A percentile compares a stretch with the other conserved stretches of the same genome.
Conservation (phyloP, 2,797 vertebrate species). For the Leptoclinus maculatus region DNA sequence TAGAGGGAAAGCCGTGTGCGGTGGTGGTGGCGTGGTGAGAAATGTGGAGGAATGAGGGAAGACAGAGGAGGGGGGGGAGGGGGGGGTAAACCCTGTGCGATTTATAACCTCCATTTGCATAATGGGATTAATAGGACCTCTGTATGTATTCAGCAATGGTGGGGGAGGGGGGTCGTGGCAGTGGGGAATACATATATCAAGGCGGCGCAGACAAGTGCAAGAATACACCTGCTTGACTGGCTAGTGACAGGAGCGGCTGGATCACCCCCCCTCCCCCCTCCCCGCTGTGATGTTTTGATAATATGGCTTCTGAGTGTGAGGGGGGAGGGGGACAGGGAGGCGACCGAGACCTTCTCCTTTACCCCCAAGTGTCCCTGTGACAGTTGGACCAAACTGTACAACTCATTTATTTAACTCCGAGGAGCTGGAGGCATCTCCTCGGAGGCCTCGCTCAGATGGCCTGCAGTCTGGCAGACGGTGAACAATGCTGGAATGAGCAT, state of each 20-base stretch:
- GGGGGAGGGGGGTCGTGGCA: constrained; percentile 20
- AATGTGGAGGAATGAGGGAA: constrained; percentile 60
- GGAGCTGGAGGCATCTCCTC: constrained; percentile 42
- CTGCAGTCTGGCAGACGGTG: constrained; percentile 21
- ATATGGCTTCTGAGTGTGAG: constrained; percentile 35
- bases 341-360: constrained; percentile 10
- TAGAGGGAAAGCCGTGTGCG: constrained; percentile 41
- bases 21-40: constrained; percentile 62
- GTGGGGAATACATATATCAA: constrained; percentile 56
- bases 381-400: constrained; percentile 55
- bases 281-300: constrained; percentile 46
- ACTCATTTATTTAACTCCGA: constrained; percentile 59
- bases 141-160: constrained; percentile 68
- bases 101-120: constrained; percentile 82
- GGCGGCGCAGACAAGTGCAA: constrained; percentile 47
- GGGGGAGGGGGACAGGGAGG: background rate
- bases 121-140: constrained; percentile 84
- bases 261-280: constrained; percentile 8
- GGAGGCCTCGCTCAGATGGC: constrained; percentile 42
- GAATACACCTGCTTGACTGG: constrained; percentile 75
- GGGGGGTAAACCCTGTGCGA: constrained; percentile 47
- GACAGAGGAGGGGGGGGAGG: constrained; percentile 28
- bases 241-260: constrained; percentile 49
- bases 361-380: constrained; percentile 53
- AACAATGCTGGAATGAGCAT: constrained; percentile 28